These are phyloP conservation scores for fruit fly (Drosophila melanogaster) DNA, from an alignment of 1,140 invertebrate species.

Conservation along the genomic window Release_6_plus_ISO1_MT NC_004354.4:9947001-9947500, in stretches of 20 bases:
- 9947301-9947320: constrained; percentile 23
- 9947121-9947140: too few relatives aligned
- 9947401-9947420: constrained; percentile 77
- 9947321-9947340: neutral
- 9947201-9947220: constrained; percentile 52
- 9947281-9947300: constrained; percentile 29
- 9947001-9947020: neutral
- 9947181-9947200: constrained; percentile 15
- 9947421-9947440: constrained; percentile 78
- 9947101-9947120: too few relatives aligned
- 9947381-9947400: constrained; percentile 82
- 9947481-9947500: constrained; percentile 38
- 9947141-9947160: constrained; percentile 1
- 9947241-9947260: constrained; percentile 84
- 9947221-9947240: constrained; percentile 84
- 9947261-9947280: constrained; percentile 69
- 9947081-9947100: too few relatives aligned
- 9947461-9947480: constrained; percentile 16
- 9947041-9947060: too few relatives aligned
- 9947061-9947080: too few relatives aligned
- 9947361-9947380: constrained; percentile 56
- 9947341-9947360: constrained; percentile 8
- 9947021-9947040: neutral
- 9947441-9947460: constrained; percentile 69
- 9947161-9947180: constrained; percentile 3